Evolutionary conservation across 2,113 vertebrate species (phyloP).

Genomic region (Pteruthius melanotis): DNA sequence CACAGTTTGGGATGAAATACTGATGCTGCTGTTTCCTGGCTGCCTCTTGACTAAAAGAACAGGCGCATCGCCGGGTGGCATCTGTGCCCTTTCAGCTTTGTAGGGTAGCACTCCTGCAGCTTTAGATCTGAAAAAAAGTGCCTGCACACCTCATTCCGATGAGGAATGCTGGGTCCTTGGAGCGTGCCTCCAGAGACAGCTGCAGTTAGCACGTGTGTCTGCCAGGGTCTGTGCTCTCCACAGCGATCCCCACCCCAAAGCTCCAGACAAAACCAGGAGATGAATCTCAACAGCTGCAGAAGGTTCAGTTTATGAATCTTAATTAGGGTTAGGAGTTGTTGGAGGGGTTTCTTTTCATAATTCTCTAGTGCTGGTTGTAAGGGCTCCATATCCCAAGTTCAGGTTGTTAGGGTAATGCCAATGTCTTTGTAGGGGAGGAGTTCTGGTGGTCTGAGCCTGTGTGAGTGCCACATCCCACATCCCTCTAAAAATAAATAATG

Average conservation of each 20-base stretch:
- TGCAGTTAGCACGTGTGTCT: slow-evolving; percentile 1
- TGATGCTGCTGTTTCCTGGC: background rate
- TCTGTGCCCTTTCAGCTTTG: background rate
- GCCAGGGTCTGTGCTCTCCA: background rate
- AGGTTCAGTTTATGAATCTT: background rate
- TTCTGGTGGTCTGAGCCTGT: background rate
- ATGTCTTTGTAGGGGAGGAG: background rate
- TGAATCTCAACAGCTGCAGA: slow-evolving; percentile 36
- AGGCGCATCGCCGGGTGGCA: background rate
- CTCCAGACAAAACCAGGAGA: background rate
- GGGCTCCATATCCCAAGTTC: background rate
- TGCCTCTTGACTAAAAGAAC: background rate
- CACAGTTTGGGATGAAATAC: background rate
- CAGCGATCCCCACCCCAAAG: background rate
- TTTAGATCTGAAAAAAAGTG: background rate
- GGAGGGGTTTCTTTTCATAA: background rate
- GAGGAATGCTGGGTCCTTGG: background rate
- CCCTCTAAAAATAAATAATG: background rate
- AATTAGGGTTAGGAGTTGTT: background rate
- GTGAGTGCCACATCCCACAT: background rate
- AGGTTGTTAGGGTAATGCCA: background rate
- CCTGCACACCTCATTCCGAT: background rate
- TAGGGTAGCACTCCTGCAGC: background rate
- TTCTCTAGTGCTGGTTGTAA: background rate
- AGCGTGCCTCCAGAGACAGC: slow-evolving; percentile 34